Evolutionary conservation across 2,113 vertebrate genomes (phyloP), one percentile per base, ranked within the genome.

Genomic region (Oreochromis niloticus): DNA sequence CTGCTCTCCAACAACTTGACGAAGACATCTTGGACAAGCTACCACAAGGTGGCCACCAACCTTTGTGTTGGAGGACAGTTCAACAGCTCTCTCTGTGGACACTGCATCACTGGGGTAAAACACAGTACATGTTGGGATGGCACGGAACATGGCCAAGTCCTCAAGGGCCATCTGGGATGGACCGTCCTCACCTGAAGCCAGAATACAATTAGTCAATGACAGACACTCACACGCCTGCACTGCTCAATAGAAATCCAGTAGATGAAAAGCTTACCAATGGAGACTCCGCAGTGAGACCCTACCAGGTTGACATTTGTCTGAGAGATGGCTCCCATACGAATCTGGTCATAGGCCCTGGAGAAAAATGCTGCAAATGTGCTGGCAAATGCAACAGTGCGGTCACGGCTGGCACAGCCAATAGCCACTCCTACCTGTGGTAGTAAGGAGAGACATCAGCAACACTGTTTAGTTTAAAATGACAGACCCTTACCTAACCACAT

Each of bases 161-260:
- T 98, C 98, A 5, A 98, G 93, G 22, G 97, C 97, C 97, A 98
- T 97, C 95, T 97, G 97, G 71, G 97, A 98, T 5, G 97, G 97
- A 1, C 97, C 97, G 8, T 98, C 97, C 86, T 98, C 97, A 84
- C 97, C 97, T 98, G 88, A 68, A 56, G 17, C 43, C 7, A 56
- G 24, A 83, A 30, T 2, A 13, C 50, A 10, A 36, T 12, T 12
- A 6, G 32, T 88, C 2, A 56, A 36, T 0, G 8, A 54, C 3
- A 34, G 13, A 4, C 43, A 11, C 22, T 73, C 13, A 30, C 66
- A 19, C 3, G 30, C 5, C 14, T 12, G 30, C 7, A 46, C 12
- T 6, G 2, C 3, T 7, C 17, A 3, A 4, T 1, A 12, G 3
- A 43, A 52, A 54, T 4, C 46, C 43, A 81, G 17, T 3, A 30